Conservation (phyloP, 1,140 invertebrate species). For the Trichonephila clavata region DNA sequence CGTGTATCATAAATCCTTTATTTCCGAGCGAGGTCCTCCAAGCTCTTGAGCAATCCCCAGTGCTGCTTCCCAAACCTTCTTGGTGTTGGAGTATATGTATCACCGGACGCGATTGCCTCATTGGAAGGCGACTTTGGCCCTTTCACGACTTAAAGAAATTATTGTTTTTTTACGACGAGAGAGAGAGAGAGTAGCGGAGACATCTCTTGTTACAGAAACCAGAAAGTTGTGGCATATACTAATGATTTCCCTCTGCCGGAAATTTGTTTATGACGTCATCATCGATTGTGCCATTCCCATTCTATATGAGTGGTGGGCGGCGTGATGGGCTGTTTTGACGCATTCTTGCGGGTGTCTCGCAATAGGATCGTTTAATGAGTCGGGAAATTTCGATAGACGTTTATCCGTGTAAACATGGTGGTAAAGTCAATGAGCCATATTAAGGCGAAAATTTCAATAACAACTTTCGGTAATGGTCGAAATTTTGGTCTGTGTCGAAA, state of each 20-base stretch:
- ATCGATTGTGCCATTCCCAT: background rate
- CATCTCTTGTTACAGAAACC: background rate
- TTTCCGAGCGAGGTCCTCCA: background rate
- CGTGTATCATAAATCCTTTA: conserved; percentile 59
- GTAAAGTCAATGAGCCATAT: background rate
- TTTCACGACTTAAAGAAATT: background rate
- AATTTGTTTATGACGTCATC: background rate
- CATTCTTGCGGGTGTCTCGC: background rate
- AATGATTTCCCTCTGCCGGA: conserved; percentile 24
- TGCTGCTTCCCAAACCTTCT: background rate
- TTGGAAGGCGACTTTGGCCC: background rate
- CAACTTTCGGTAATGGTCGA: background rate
- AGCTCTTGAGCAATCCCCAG: background rate
- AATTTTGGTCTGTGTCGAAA: background rate
- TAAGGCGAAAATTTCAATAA: background rate
- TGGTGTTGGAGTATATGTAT: conserved; percentile 9
- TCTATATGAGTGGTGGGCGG: background rate
- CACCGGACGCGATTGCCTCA: conserved; percentile 29
- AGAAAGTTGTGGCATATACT: background rate
- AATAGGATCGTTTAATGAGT: background rate
- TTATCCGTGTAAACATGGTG: background rate
- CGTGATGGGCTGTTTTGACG: background rate
- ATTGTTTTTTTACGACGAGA: background rate
- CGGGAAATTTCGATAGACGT: background rate
- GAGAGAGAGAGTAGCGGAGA: background rate